Conservation (phyloP, 1,140 invertebrate genomes). For the Ladona fulva region DNA sequence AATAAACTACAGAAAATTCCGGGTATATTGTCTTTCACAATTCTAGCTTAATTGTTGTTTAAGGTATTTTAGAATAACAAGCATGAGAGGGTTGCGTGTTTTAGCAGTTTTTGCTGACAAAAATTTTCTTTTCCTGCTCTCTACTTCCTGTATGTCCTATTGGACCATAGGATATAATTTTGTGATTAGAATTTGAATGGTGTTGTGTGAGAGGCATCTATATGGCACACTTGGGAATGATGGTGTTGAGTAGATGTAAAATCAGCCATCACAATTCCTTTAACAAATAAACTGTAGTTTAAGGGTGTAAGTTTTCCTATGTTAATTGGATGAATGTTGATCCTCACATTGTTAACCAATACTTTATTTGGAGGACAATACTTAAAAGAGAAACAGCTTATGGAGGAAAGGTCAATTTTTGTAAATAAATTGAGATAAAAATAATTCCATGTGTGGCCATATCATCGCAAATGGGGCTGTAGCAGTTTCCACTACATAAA, state of each 20-base stretch:
- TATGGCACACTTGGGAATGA: neutral
- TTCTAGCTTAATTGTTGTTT: slow-evolving; percentile 10
- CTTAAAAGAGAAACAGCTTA: neutral
- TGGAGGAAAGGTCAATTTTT: neutral
- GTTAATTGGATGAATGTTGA: slow-evolving; percentile 7
- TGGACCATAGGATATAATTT: neutral
- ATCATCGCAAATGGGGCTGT: neutral
- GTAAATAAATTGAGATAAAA: neutral
- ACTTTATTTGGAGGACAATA: neutral
- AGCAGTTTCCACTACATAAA: too few species aligned
- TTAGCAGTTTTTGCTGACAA: neutral
- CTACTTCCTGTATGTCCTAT: neutral
- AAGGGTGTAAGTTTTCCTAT: slow-evolving; percentile 9
- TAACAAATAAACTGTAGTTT: neutral
- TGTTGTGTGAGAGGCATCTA: neutral
- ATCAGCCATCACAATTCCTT: neutral
- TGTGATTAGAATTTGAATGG: neutral
- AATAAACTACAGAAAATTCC: neutral
- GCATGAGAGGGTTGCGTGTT: neutral
- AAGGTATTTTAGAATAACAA: neutral
- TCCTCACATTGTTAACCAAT: neutral
- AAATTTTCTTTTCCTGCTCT: neutral
- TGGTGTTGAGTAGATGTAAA: neutral
- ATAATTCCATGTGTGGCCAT: neutral
- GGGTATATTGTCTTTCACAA: neutral